A percentile compares a stretch with the other conserved stretches of the same genome.
These are phyloP conservation scores for Morbakka virulenta DNA, from an alignment of 30 jellyfish, hydroid and myxozoan genomes.

Conservation along the genomic window DNA sequence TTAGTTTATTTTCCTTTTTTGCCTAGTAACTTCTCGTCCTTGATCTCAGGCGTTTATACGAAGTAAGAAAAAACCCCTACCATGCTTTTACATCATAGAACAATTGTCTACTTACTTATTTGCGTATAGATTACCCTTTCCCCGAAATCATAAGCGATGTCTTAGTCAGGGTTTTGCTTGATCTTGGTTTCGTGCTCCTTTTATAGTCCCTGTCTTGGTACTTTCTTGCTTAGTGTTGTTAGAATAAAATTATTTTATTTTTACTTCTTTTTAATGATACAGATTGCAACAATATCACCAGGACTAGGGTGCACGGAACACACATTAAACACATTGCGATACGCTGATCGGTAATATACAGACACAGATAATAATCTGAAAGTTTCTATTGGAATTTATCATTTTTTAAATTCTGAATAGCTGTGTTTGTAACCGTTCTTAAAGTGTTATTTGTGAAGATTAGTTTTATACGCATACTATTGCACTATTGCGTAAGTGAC, in stretches of 20 bases:
- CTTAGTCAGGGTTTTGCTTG: no score
- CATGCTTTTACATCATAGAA: no score
- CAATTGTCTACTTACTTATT: no score
- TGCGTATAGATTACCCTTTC: no score
- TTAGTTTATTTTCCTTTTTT: no score
- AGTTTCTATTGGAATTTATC: not conserved
- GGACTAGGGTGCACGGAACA: conserved; percentile 98
- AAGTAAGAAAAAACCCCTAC: no score
- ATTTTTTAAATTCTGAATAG: not conserved
- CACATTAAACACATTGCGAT: conserved; percentile 92
- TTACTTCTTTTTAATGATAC: not conserved
- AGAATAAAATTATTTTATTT: no score
- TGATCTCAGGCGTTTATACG: no score
- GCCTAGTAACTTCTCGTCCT: no score
- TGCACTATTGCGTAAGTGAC: no score
- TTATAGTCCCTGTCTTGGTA: not conserved
- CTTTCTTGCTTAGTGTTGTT: not conserved
- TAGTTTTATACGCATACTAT: no score
- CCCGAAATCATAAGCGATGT: no score
- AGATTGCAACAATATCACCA: conserved; percentile 99
- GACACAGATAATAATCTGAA: not conserved
- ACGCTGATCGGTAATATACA: conserved; percentile 90
- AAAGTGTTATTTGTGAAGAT: not conserved
- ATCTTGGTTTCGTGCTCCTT: not conserved
- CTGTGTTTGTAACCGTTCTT: not conserved